Base-by-base conservation (phyloP, 2,113 vertebrate genomes). In the Limanda limanda region DNA sequence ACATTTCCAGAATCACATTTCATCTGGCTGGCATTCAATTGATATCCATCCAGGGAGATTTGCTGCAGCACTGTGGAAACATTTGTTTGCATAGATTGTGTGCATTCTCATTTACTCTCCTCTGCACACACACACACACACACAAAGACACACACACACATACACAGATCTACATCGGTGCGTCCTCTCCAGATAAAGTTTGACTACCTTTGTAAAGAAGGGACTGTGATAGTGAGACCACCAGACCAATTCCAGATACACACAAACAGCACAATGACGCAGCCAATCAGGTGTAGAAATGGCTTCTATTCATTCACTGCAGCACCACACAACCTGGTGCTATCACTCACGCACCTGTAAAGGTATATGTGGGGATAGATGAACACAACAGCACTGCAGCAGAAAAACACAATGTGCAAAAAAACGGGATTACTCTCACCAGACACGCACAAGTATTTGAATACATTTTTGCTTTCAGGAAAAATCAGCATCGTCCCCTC, bases 251-350 rank as follows among this genome's bases (percentile, higher is more conserved):
- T 76, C n/a, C 0, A 72, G 40, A 70, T 35, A 24, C 21, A 60
- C 52, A 65, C 76, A 73, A 47, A 73, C 40, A 10, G 31, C 1
- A n/a, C 64, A 61, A 37, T 76, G 61, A 78, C 59, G 45, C 55
- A 85, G 65, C 71, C 71, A 81, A 37, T 51, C 18, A 24, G 77
- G 70, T 67, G 74, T 59, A 54, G 47, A 76, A 85, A 74, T 74
- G 62, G 52, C 0, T 51, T 83, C 52, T 48, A 21, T 81, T 79
- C 82, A 81, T 40, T 64, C 67, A 31, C 55, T 65, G 70, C 59
- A 35, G 40, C 47, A 1, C 61, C 65, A 60, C 35, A 25, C 31
- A 71, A 59, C 61, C 35, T 21, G 52, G 9, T 35, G 58, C 77
- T 68, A 66, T 85, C 84, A 42, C 58, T 77, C 76, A 73, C 27